Percentiles rank a stretch among this genome's conserved stretches.
These are phyloP conservation scores for Taeniopygia guttata DNA, from an alignment of 2,797 vertebrate species.

Conservation along the genomic window DNA sequence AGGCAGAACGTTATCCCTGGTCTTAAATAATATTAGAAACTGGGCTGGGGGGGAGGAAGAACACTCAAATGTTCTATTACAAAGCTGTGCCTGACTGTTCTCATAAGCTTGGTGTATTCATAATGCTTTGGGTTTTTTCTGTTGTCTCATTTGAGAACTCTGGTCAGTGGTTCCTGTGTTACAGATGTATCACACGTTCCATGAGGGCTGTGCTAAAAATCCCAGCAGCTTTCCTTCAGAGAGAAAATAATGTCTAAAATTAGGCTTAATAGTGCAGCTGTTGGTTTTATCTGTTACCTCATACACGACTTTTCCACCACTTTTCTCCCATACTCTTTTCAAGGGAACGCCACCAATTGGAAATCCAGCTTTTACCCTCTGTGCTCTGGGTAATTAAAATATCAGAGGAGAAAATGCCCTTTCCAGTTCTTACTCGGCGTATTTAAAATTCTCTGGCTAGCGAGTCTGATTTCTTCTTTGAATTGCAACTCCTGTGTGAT, in stretches of 20 bases:
- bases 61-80: background rate
- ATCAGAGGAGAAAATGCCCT: constrained; percentile 6
- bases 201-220: background rate
- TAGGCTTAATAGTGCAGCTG: background rate
- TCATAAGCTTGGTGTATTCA: background rate
- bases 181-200: background rate
- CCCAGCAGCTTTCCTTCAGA: background rate
- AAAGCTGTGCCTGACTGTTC: background rate
- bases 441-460: background rate
- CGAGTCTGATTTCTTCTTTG: background rate
- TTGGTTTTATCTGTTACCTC: background rate
- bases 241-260: background rate
- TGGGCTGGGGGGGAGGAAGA: background rate
- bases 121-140: background rate
- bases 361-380: background rate
- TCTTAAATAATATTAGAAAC: background rate
- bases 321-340: background rate
- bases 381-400: background rate
- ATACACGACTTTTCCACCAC: background rate
- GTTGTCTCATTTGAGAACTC: background rate
- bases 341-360: background rate
- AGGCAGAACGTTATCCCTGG: background rate
- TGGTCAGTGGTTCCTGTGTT: background rate
- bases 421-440: background rate
- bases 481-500: background rate